Conservation (phyloP, 2,888 invertebrate species). For the Litoditis marina region DNA sequence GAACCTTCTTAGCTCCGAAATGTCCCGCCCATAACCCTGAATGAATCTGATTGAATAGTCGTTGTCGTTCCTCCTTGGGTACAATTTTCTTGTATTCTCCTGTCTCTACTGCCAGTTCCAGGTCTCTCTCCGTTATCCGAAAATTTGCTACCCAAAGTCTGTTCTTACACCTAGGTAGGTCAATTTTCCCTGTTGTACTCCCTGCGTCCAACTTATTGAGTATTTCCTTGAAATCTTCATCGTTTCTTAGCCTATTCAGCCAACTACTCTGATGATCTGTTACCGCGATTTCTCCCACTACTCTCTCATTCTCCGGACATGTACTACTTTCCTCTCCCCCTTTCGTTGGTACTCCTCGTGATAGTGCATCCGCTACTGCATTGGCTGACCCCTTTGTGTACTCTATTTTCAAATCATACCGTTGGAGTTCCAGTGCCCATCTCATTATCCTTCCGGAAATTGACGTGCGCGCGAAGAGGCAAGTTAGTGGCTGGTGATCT, state of each 20-base stretch:
- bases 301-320: too few relatives aligned
- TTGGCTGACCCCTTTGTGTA: too few relatives aligned
- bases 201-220: too few relatives aligned
- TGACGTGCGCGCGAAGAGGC: slow-evolving; percentile 3
- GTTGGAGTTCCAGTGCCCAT: slow-evolving; percentile 14
- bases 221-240: too few relatives aligned
- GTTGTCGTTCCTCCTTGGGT: slow-evolving; percentile 9
- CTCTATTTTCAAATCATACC: slow-evolving; percentile 2
- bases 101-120: not conserved
- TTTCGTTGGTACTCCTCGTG: slow-evolving; percentile 4
- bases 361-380: slow-evolving; percentile 21
- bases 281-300: too few relatives aligned
- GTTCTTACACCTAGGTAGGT: too few relatives aligned
- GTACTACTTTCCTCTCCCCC: not conserved
- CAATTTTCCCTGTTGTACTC: too few relatives aligned
- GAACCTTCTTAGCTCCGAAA: slow-evolving; percentile 1
- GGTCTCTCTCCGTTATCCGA: not conserved
- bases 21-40: slow-evolving; percentile 11
- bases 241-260: slow-evolving; percentile 3
- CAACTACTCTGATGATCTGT: not conserved
- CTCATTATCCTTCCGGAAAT: slow-evolving; percentile 9
- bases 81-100: slow-evolving; percentile 12
- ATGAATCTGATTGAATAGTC: slow-evolving; percentile 16
- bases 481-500: slow-evolving; percentile 24
- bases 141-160: too few relatives aligned